Conservation (phyloP, 2,888 invertebrate genomes). For the Linyphia triangularis region DNA sequence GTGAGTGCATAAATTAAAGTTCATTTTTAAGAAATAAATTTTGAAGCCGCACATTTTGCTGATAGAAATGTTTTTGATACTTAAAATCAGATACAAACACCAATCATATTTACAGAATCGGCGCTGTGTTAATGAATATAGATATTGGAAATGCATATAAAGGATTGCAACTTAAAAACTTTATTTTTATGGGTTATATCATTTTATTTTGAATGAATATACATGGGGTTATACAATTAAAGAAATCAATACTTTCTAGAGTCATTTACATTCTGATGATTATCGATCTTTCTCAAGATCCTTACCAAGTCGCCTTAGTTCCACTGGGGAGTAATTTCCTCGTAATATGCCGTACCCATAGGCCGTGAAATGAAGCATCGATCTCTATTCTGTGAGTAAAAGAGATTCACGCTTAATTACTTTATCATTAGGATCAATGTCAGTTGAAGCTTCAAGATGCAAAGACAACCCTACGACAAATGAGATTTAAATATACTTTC, state of each 20-base stretch:
- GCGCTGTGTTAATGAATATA: too few species aligned
- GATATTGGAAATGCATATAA: too few species aligned
- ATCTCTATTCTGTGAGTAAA: conserved; percentile 5
- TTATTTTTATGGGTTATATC: too few species aligned
- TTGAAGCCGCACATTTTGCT: too few species aligned
- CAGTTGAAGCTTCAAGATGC: conserved; percentile 26
- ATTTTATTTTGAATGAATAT: too few species aligned
- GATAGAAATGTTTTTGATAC: too few species aligned
- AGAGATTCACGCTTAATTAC: conserved; percentile 52
- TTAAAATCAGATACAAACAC: too few species aligned
- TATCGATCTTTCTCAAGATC: neutral
- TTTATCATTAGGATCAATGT: conserved; percentile 69
- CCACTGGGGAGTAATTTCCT: neutral
- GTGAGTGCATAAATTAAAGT: too few species aligned
- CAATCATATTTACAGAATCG: too few species aligned
- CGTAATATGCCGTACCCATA: conserved; percentile 28
- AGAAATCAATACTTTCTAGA: neutral
- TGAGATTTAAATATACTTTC: neutral
- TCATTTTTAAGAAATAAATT: too few species aligned
- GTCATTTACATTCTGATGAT: conserved; percentile 1
- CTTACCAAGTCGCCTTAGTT: neutral
- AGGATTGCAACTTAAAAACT: too few species aligned
- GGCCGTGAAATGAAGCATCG: conserved; percentile 59
- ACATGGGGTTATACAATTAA: neutral
- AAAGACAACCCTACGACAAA: neutral